Conservation (phyloP, 2,113 vertebrate species). For the Bubo bubo region DNA sequence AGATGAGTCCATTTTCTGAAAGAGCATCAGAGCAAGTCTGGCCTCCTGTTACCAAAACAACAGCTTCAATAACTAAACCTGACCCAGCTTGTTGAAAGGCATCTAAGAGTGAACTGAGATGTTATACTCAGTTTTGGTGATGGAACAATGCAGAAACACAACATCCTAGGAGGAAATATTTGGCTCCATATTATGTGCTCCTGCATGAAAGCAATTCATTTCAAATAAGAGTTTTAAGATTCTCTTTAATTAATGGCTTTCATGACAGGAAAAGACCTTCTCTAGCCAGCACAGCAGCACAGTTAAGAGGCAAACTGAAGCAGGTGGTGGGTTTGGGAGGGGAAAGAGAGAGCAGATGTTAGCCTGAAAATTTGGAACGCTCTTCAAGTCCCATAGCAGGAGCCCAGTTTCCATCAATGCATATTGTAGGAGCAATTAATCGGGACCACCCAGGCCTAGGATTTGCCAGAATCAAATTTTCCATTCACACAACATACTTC, state of each 20-base stretch:
- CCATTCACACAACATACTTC: neutral
- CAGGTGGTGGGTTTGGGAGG: slow-evolving; percentile 47
- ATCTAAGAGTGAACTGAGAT: neutral
- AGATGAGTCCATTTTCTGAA: neutral
- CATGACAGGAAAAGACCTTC: slow-evolving; percentile 40
- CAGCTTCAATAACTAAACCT: neutral
- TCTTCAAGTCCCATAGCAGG: neutral
- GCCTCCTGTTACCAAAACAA: neutral
- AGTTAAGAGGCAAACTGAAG: slow-evolving; percentile 51
- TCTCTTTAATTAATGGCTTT: slow-evolving; percentile 52
- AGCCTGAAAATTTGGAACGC: slow-evolving; percentile 26
- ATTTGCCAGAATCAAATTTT: slow-evolving; percentile 43
- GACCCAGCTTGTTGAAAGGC: neutral
- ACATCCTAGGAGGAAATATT: neutral
- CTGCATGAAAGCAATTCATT: slow-evolving; percentile 1
- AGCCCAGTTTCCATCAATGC: slow-evolving; percentile 64
- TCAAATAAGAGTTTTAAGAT: neutral
- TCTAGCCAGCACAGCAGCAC: slow-evolving; percentile 9
- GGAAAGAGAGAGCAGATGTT: slow-evolving; percentile 57
- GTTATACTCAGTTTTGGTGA: neutral
- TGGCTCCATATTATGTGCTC: neutral
- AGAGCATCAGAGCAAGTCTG: neutral
- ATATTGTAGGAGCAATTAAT: slow-evolving; percentile 62
- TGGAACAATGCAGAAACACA: neutral
- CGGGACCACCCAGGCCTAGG: slow-evolving; percentile 6